Conservation (phyloP, 2,888 invertebrate species). For the Rhopalosiphum nymphaeae region DNA sequence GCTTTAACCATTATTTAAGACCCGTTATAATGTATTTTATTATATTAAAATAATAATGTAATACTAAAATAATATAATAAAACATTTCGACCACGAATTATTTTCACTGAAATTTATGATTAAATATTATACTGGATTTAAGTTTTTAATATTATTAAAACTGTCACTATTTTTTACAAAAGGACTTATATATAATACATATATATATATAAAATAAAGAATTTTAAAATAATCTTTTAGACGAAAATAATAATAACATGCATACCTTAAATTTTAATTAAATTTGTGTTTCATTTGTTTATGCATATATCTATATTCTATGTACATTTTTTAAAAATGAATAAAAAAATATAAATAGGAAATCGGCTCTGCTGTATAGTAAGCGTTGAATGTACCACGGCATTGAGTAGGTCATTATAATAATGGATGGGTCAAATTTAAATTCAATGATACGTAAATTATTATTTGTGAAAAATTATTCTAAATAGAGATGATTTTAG, state of each 20-base stretch:
- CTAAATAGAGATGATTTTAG: too few species aligned
- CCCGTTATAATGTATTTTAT: background rate
- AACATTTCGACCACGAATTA: background rate
- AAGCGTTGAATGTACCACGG: too few species aligned
- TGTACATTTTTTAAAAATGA: background rate
- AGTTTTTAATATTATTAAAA: background rate
- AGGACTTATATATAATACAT: background rate
- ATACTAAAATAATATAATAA: background rate
- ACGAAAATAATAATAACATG: background rate
- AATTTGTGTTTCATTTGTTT: background rate
- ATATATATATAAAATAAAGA: background rate
- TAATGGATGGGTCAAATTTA: too few species aligned
- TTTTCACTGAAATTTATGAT: background rate
- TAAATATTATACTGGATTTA: background rate
- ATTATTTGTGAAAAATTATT: too few species aligned
- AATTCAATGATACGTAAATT: too few species aligned
- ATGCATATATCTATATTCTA: background rate
- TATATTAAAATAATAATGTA: background rate
- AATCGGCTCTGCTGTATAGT: too few species aligned
- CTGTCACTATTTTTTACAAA: background rate
- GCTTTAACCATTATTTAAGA: background rate
- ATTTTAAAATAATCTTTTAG: background rate
- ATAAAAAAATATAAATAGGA: too few species aligned
- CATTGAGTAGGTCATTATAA: too few species aligned
- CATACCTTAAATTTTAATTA: background rate